These are phyloP conservation scores for Pristionchus pacificus DNA, from an alignment of 1,140 invertebrate genomes.

Conservation along the genomic window DNA sequence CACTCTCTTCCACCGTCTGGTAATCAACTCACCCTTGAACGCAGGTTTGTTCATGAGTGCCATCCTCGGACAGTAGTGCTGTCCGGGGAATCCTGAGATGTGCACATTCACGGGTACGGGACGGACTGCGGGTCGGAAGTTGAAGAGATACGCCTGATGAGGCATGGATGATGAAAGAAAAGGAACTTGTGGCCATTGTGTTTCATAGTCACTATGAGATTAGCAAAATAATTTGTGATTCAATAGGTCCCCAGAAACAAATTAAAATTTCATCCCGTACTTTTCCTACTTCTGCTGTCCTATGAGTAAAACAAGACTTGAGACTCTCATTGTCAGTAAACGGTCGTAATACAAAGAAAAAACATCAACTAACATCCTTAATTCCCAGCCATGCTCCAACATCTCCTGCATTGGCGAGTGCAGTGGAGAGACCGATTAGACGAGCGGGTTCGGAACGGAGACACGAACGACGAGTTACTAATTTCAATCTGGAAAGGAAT, in stretches of 20 bases:
- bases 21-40: slow-evolving; percentile 68
- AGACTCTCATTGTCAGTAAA: no score
- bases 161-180: neutral
- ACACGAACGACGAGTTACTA: slow-evolving; percentile 39
- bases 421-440: slow-evolving; percentile 91
- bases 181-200: neutral
- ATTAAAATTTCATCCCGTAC: no score
- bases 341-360: neutral
- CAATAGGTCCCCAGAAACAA: no score
- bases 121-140: slow-evolving; percentile 92
- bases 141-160: slow-evolving; percentile 73
- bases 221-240: no score
- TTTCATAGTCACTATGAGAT: no score
- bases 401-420: slow-evolving; percentile 92
- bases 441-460: slow-evolving; percentile 58
- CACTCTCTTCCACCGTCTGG: neutral
- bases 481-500: slow-evolving; percentile 71
- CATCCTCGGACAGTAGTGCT: slow-evolving; percentile 98
- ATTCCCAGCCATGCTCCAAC: slow-evolving; percentile 94
- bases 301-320: no score
- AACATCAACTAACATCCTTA: slow-evolving; percentile 62
- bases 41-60: slow-evolving; percentile 99
- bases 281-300: no score
- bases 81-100: slow-evolving; percentile 84
- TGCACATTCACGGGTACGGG: slow-evolving; percentile 95